Percentiles rank a stretch among this genome's conserved stretches.
Conservation (phyloP, 1,140 invertebrate genomes). For the Campoletis sonorensis region DNA sequence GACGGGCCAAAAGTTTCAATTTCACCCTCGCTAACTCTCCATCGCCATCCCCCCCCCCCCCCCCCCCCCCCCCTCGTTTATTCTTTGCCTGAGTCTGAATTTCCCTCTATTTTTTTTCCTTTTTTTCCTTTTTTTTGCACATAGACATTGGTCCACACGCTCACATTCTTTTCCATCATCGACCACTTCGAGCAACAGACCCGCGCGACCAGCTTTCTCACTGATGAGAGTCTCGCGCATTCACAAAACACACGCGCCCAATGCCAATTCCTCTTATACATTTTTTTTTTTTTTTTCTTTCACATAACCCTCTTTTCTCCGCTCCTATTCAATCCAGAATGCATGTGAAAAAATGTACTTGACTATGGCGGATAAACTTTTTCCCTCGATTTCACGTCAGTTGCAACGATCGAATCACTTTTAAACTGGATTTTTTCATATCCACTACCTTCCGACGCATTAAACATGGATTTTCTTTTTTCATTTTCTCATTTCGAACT, state of each 20-base stretch:
- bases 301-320: background rate
- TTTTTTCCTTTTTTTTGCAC: background rate
- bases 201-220: conserved; percentile 9
- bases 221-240: conserved; percentile 8
- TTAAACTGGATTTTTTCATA: background rate
- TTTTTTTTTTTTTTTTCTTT: background rate
- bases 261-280: background rate
- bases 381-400: background rate
- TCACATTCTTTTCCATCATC: background rate
- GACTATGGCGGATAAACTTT: too few species aligned
- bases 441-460: background rate
- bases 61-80: background rate
- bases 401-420: background rate
- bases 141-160: too few species aligned
- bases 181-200: background rate
- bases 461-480: background rate
- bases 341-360: background rate
- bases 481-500: background rate
- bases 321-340: background rate
- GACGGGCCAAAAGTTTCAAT: conserved; percentile 26
- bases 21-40: conserved; percentile 21
- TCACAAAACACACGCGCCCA: conserved; percentile 1
- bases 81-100: background rate
- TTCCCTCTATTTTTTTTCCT: background rate
- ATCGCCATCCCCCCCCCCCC: background rate